Conservation (phyloP, 2,797 vertebrate species). For the Antrozous pallidus region DNA sequence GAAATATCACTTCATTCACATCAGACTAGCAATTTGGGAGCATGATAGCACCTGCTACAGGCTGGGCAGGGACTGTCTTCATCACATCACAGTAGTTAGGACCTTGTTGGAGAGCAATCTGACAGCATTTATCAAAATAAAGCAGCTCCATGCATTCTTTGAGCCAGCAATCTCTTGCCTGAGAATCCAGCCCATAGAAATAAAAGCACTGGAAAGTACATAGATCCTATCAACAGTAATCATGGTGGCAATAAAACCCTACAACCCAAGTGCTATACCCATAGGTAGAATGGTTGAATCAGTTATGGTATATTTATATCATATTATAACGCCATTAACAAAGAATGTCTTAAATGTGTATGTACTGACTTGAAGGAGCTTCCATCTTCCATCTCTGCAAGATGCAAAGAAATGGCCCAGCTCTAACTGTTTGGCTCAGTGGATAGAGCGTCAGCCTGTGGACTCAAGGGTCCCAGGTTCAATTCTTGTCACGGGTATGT, state of each 20-base stretch:
- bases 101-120: constrained; percentile 34
- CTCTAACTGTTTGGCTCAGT: fast-evolving
- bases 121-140: not conserved
- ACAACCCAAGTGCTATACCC: not conserved
- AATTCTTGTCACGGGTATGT: too few species aligned
- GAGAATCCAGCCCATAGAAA: not conserved
- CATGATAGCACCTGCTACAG: not conserved
- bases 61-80: not conserved
- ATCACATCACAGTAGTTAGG: not conserved
- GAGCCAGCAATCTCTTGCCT: not conserved
- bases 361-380: not conserved
- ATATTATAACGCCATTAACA: not conserved
- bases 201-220: not conserved
- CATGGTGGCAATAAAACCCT: not conserved
- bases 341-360: not conserved
- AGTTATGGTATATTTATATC: not conserved
- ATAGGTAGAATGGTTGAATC: not conserved
- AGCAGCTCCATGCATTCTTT: not conserved
- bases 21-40: not conserved
- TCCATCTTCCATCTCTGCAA: not conserved
- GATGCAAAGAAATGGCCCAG: not conserved
- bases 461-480: too few species aligned
- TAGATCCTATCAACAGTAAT: not conserved
- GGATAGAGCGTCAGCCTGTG: too few species aligned
- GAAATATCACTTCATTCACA: not conserved